Conservation (phyloP, 2,113 vertebrate species). For the Paradoxurus hermaphroditus region DNA sequence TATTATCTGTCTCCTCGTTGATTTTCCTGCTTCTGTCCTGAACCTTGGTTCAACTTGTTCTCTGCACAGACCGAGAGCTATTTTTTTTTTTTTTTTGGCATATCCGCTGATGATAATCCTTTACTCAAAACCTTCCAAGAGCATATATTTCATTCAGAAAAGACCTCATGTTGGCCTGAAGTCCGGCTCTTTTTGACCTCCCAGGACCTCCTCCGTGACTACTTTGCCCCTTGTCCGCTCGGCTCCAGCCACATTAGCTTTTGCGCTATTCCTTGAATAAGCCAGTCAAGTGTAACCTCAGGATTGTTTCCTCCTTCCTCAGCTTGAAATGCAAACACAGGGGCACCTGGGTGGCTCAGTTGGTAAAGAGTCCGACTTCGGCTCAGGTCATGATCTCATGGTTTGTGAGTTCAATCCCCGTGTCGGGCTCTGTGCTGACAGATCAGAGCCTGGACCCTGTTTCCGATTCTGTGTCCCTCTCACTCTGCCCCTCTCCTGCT, state of each 20-base stretch:
- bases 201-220: too few relatives aligned
- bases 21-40: neutral
- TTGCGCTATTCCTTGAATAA: neutral
- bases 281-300: neutral
- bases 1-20: neutral
- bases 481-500: too few relatives aligned
- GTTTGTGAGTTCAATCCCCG: too few relatives aligned
- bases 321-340: neutral
- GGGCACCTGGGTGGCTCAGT: too few relatives aligned
- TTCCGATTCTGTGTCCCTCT: too few relatives aligned
- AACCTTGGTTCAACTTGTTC: neutral
- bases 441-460: too few relatives aligned
- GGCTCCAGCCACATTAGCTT: neutral
- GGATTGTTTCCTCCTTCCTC: neutral
- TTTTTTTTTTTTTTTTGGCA: neutral
- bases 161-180: neutral
- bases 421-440: too few relatives aligned
- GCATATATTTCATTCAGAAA: neutral
- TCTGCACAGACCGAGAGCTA: neutral
- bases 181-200: neutral
- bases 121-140: neutral
- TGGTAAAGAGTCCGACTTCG: too few relatives aligned
- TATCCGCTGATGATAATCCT: neutral
- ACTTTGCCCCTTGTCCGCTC: rapidly evolving
- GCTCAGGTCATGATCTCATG: too few relatives aligned